Evolutionary conservation across 2,888 invertebrate genomes (phyloP).

Genomic region (Drosophila siamana): DNA sequence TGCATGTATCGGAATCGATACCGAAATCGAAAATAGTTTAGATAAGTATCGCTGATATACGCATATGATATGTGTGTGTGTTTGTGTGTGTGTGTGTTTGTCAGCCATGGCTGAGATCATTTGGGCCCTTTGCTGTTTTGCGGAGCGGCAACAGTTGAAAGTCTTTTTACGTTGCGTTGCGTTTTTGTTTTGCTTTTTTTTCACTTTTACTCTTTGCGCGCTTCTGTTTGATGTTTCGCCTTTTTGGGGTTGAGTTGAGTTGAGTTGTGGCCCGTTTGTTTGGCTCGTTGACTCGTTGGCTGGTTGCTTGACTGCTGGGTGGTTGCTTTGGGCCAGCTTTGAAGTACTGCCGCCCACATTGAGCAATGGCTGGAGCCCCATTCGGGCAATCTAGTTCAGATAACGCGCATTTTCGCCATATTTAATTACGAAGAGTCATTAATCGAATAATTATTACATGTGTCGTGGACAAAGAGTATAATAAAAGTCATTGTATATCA

Average conservation of each 20-base stretch:
- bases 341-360: constrained; percentile 63
- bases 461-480: not conserved
- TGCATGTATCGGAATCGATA: constrained; percentile 36
- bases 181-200: constrained; percentile 4
- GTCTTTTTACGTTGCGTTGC: constrained; percentile 27
- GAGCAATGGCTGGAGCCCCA: constrained; percentile 31
- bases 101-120: constrained; percentile 63
- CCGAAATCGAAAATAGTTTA: constrained; percentile 55
- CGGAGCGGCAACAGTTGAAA: constrained; percentile 70
- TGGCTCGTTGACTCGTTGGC: constrained; percentile 16
- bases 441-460: not conserved
- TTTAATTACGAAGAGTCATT: not conserved
- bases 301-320: constrained; percentile 11
- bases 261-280: constrained; percentile 7
- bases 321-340: constrained; percentile 45
- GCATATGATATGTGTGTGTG: not conserved
- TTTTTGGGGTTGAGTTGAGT: constrained; percentile 30
- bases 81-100: constrained; percentile 24
- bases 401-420: not conserved
- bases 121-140: constrained; percentile 45
- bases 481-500: too few relatives aligned
- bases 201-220: constrained; percentile 39
- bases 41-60: constrained; percentile 46
- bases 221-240: constrained; percentile 63
- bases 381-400: not conserved